phyloP scores from a whole-genome alignment of 2,113 vertebrate species.

The Gobius niger region DNA sequence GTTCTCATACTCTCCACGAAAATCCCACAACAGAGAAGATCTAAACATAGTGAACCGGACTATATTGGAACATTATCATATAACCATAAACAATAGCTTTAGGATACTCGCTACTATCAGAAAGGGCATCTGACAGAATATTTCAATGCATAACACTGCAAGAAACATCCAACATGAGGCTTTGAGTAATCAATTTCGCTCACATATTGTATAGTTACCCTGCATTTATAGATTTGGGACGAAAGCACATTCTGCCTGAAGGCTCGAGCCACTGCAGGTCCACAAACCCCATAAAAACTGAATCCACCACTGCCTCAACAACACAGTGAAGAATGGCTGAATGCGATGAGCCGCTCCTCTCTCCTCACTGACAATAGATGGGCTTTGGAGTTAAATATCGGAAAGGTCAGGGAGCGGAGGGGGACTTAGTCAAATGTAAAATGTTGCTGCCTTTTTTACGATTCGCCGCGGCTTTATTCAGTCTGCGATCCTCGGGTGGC shows the following conservation, averaged over 20 bases:
- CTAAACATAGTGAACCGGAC: too few relatives aligned
- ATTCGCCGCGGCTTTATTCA: slow-evolving; percentile 72
- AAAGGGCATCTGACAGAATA: neutral
- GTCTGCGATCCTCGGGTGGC: slow-evolving; percentile 70
- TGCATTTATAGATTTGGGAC: neutral
- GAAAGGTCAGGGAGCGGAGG: slow-evolving; percentile 75
- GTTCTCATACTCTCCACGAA: too few relatives aligned
- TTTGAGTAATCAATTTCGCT: neutral
- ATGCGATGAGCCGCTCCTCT: slow-evolving; percentile 73
- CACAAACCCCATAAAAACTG: slow-evolving; percentile 49
- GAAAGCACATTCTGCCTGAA: neutral
- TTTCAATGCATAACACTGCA: neutral
- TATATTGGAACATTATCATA: too few relatives aligned
- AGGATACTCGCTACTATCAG: neutral
- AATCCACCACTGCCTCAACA: slow-evolving; percentile 68
- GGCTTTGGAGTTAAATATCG: slow-evolving; percentile 75
- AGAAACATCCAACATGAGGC: neutral
- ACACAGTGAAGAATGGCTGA: slow-evolving; percentile 67
- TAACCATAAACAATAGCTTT: too few relatives aligned
- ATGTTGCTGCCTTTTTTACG: slow-evolving; percentile 71
- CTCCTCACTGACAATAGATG: slow-evolving; percentile 73
- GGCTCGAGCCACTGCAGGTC: neutral
- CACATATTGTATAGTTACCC: too few relatives aligned
- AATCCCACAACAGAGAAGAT: too few relatives aligned
- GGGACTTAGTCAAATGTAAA: slow-evolving; percentile 77